phyloP scores from a whole-genome alignment of 2,888 invertebrate genomes.

The Parnassius mnemosyne region DNA sequence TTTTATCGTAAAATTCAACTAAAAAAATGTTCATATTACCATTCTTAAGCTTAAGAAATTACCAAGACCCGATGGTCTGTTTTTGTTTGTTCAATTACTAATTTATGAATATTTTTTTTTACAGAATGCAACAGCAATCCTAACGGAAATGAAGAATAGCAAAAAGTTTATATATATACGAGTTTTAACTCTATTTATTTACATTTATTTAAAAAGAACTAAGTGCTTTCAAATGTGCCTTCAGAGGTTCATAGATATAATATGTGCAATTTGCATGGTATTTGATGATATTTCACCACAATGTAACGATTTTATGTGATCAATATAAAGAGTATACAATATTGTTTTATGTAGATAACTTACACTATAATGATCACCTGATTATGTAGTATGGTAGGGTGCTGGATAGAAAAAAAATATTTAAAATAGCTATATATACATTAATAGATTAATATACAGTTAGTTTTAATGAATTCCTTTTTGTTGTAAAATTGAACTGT shows the following conservation, averaged over 20 bases:
- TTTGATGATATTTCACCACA: slow-evolving; percentile 36
- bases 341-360: slow-evolving; percentile 49
- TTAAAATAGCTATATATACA: slow-evolving; percentile 14
- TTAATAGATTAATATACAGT: slow-evolving; percentile 21
- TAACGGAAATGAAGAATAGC: slow-evolving; percentile 9
- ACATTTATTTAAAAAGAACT: slow-evolving; percentile 29
- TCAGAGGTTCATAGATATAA: slow-evolving; percentile 54
- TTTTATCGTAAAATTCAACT: too few species aligned
- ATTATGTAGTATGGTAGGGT: slow-evolving; percentile 6
- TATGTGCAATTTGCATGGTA: slow-evolving; percentile 47
- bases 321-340: slow-evolving; percentile 36
- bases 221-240: slow-evolving; percentile 69
- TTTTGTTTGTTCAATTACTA: background rate
- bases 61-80: background rate
- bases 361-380: slow-evolving; percentile 25
- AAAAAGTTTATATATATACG: slow-evolving; percentile 5
- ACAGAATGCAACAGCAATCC: slow-evolving; percentile 24
- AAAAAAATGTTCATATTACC: too few species aligned
- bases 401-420: slow-evolving; percentile 7
- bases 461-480: slow-evolving; percentile 24
- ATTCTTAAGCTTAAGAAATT: background rate
- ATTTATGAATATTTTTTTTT: slow-evolving; percentile 12
- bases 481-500: slow-evolving; percentile 32
- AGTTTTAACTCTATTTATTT: slow-evolving; percentile 22
- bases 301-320: slow-evolving; percentile 30